Conservation (phyloP, 2,888 invertebrate genomes). For the Nemoura dubitans region DNA sequence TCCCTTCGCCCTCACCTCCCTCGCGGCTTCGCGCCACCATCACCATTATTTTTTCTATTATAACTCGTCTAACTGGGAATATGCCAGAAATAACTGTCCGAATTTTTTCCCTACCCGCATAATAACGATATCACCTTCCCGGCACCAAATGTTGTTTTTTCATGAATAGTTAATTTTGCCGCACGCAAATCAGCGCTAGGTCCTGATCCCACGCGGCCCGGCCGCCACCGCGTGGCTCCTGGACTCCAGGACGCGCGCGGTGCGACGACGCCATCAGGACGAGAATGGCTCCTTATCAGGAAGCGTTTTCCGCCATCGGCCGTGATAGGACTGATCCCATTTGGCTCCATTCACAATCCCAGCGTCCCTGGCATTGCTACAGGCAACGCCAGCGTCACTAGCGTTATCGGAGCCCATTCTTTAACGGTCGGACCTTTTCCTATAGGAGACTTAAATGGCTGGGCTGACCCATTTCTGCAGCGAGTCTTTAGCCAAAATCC, state of each 20-base stretch:
- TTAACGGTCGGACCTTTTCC: conserved; percentile 26
- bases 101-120: conserved; percentile 21
- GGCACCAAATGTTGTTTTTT: conserved; percentile 35
- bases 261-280: neutral
- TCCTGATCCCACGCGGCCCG: neutral
- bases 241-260: too few relatives aligned
- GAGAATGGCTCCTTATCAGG: neutral
- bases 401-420: conserved; percentile 36
- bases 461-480: conserved; percentile 31
- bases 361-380: neutral
- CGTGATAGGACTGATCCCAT: conserved; percentile 26
- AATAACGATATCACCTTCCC: conserved; percentile 44
- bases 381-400: neutral
- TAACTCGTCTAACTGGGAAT: conserved; percentile 39
- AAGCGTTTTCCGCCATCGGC: conserved; percentile 24
- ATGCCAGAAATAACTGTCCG: conserved; percentile 39
- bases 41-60: conserved; percentile 39
- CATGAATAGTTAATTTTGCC: conserved; percentile 47
- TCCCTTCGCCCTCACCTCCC: neutral
- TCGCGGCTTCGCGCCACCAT: conserved; percentile 17
- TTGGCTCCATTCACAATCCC: conserved; percentile 39
- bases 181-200: conserved; percentile 42
- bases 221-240: neutral
- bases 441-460: conserved; percentile 21
- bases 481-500: conserved; percentile 33